phyloP scores from a whole-genome alignment of 1,140 invertebrate species.

The Melitaea cinxia region DNA sequence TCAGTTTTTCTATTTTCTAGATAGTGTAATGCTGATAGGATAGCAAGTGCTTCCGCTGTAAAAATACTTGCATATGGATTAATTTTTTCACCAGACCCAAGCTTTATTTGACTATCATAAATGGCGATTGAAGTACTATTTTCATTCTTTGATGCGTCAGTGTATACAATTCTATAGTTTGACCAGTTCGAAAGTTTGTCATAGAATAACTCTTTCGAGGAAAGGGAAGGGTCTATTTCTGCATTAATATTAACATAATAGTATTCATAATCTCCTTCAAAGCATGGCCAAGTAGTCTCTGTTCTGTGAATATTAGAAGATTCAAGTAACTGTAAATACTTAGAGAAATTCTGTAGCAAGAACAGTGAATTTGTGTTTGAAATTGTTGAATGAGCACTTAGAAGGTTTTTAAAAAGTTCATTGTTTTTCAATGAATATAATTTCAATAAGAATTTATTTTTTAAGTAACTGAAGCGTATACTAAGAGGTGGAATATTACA shows the following conservation, averaged over 20 bases:
- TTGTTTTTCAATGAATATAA: constrained; percentile 4
- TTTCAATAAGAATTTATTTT: constrained; percentile 12
- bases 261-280: neutral
- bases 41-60: constrained; percentile 8
- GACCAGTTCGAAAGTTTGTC: neutral
- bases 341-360: constrained; percentile 11
- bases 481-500: constrained; percentile 14
- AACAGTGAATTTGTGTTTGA: constrained; percentile 11
- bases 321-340: neutral
- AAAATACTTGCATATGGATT: neutral
- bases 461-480: constrained; percentile 11
- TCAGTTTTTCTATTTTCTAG: neutral
- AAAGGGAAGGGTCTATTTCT: neutral
- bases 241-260: neutral
- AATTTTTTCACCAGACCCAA: neutral
- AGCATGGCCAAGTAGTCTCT: neutral
- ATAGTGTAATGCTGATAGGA: constrained; percentile 8
- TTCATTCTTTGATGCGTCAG: constrained; percentile 12
- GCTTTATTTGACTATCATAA: constrained; percentile 9
- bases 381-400: constrained; percentile 2
- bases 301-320: constrained; percentile 8
- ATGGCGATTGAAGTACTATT: neutral
- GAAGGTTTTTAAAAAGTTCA: constrained; percentile 5
- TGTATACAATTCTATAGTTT: neutral
- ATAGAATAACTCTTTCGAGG: constrained; percentile 7